Evolutionary conservation across 2,888 invertebrate species (phyloP).

Genomic region (Watsonalla binaria): DNA sequence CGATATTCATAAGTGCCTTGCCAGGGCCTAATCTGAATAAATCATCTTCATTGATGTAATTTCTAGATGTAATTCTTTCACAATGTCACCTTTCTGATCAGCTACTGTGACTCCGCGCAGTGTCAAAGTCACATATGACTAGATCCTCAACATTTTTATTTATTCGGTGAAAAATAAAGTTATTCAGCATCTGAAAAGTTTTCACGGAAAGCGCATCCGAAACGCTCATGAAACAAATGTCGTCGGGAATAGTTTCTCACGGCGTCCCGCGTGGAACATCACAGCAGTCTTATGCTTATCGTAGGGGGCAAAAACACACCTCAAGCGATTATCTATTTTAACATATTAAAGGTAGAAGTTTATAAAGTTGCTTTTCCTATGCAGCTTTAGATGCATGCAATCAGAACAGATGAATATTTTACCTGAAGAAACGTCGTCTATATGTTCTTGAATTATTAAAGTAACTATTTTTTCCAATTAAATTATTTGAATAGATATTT

Average conservation of each 20-base stretch:
- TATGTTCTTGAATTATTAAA: too few relatives aligned
- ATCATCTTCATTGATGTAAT: too few relatives aligned
- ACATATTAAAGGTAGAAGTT: neutral
- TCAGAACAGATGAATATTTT: too few relatives aligned
- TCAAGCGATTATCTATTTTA: conserved; percentile 7
- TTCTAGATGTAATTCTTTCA: too few relatives aligned
- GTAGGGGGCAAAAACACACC: conserved; percentile 21
- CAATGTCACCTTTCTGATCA: too few relatives aligned
- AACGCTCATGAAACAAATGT: conserved; percentile 63
- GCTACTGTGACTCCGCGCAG: too few relatives aligned
- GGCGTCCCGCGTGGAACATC: conserved; percentile 53
- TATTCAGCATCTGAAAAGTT: conserved; percentile 30
- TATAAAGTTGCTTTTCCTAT: neutral
- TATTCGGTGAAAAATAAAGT: neutral
- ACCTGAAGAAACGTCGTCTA: too few relatives aligned
- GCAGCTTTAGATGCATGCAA: neutral
- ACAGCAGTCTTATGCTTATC: conserved; percentile 46
- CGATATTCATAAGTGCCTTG: too few relatives aligned
- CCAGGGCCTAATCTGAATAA: too few relatives aligned
- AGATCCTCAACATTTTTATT: neutral
- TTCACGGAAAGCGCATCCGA: conserved; percentile 50
- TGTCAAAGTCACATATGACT: too few relatives aligned
- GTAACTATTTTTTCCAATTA: too few relatives aligned
- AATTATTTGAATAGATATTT: too few relatives aligned
- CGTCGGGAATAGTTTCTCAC: conserved; percentile 66